A percentile compares a stretch with the other conserved stretches of the same genome.
Evolutionary conservation across 2,888 invertebrate genomes (phyloP).

Genomic region (Thymelicus acteon): DNA sequence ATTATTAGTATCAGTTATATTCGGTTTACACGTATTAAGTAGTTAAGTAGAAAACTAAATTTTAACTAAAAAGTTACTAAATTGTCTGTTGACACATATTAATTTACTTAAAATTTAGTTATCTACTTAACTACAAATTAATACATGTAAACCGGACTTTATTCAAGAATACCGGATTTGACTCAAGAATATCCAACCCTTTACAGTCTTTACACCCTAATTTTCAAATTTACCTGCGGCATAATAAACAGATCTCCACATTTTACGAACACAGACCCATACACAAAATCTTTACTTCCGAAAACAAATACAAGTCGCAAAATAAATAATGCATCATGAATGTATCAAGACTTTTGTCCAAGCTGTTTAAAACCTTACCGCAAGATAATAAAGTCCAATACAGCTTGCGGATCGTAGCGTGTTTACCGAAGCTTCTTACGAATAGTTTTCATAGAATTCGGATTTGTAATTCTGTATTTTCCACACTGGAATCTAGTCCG

Average conservation of each 20-base stretch:
- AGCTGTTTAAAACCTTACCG: neutral
- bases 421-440: neutral
- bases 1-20: no score
- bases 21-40: no score
- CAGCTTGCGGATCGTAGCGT: neutral
- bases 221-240: no score
- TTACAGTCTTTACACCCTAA: no score
- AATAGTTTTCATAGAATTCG: constrained; percentile 16
- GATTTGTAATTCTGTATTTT: neutral
- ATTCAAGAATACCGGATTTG: no score
- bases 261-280: neutral
- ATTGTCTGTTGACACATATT: no score
- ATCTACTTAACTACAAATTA: no score
- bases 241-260: neutral
- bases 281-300: neutral
- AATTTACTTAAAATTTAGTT: no score
- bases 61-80: no score
- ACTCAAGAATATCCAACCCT: no score
- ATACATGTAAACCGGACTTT: no score
- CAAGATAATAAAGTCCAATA: neutral
- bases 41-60: no score
- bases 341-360: neutral
- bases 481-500: neutral
- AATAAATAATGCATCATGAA: constrained; percentile 3
- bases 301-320: neutral